Conservation (phyloP, 2,113 vertebrate genomes). For the Scomber scombrus region DNA sequence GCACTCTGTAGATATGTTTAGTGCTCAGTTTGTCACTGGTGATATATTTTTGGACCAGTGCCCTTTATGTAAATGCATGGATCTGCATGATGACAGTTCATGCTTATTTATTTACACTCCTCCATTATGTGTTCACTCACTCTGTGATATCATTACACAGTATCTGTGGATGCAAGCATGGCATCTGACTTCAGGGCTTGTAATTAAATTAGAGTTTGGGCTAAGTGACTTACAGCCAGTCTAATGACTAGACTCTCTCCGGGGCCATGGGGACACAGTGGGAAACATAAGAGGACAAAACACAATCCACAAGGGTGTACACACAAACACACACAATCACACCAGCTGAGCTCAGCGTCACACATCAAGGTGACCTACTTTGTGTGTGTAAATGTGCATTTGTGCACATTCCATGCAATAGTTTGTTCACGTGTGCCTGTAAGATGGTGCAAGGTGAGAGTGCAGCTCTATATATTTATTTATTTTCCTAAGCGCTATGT, state of each 20-base stretch:
- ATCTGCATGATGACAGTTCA: slow-evolving; percentile 9
- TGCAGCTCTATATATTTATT: slow-evolving; percentile 30
- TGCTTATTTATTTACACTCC: slow-evolving; percentile 12
- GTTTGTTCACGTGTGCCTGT: slow-evolving; percentile 30
- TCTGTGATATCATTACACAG: background rate
- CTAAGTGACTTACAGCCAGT: slow-evolving; percentile 67
- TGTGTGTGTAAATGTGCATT: slow-evolving; percentile 18
- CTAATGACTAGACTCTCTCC: slow-evolving; percentile 56
- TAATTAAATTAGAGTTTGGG: slow-evolving; percentile 62
- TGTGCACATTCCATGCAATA: slow-evolving; percentile 27
- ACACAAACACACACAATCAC: slow-evolving; percentile 13
- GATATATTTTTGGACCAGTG: slow-evolving; percentile 19
- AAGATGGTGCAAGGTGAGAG: slow-evolving; percentile 47
- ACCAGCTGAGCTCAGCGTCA: slow-evolving; percentile 60
- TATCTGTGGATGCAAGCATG: slow-evolving; percentile 30
- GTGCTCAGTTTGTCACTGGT: slow-evolving; percentile 5
- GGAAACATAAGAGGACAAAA: slow-evolving; percentile 54
- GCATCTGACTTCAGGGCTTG: slow-evolving; percentile 47
- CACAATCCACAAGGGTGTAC: slow-evolving; percentile 53
- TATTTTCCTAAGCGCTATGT: slow-evolving; percentile 12
- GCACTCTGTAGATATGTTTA: background rate
- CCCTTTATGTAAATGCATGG: slow-evolving; percentile 27
- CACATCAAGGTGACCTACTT: slow-evolving; percentile 77
- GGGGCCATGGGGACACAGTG: slow-evolving; percentile 25
- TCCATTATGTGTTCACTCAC: slow-evolving; percentile 1